Base-by-base conservation (phyloP, 2,113 vertebrate species). In the Anarrhichthys ocellatus region DNA sequence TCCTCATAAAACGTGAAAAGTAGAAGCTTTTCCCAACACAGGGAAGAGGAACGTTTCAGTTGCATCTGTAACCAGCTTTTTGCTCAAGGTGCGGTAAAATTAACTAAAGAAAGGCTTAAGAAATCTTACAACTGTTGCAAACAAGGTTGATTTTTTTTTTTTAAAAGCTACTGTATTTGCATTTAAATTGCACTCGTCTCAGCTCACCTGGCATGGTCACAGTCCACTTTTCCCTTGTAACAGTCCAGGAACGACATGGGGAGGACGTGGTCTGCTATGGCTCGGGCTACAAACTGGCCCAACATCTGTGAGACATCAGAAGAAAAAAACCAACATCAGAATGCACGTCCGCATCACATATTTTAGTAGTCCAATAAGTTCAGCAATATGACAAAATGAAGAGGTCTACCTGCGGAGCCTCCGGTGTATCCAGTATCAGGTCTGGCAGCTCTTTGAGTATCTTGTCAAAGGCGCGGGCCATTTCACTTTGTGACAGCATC, bases 171-270 rank as follows among this genome's bases (percentile, higher is more conserved):
- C n/a, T 18, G 3, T 38, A 17, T 44, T 0, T 40, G 38, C 2
- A 27, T 20, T 9, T 74, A 2, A 1, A 15, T 11, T 44, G 24
- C 22, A 5, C 71, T 42, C 0, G 0, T 52, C n/a, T 24, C 6
- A 3, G 36, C 91, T 91, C 82, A 97, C 96, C 96, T 95, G 78
- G 96, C 96, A 11, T 97, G 94, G 0, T 96, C 96, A 66, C 96
- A 97, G 92, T 95, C 96, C 87, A 97, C 96, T 56, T 94, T 96
- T 73, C 96, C 96, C 83, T 96, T 97, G 92, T 97, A 96, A 83
- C 90, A 94, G 84, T 96, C 94, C 70, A 97, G 92, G 83, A 97
- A 97, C 24, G 94, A 92, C 90, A 96, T 93, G 1, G 96, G 93
- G 40, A 97, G 94, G 65, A 95, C 96, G 4, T 97, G 96, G 91